Evolutionary conservation across 1,140 invertebrate species (phyloP).

Genomic region (Pseudobourletiella spinata): DNA sequence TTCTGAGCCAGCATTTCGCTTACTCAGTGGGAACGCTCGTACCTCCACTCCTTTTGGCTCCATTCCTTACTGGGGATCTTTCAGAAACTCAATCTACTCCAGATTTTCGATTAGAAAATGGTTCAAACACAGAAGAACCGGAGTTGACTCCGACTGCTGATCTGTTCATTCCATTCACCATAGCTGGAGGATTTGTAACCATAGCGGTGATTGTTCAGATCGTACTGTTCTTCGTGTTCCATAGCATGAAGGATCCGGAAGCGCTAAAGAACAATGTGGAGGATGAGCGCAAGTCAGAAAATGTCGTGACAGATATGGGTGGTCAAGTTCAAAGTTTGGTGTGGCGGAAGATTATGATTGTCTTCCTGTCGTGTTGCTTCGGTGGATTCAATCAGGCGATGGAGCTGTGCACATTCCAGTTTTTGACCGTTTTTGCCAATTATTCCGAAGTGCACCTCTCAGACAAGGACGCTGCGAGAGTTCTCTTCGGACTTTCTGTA

Average conservation of each 20-base stretch:
- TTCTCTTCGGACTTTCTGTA: not conserved
- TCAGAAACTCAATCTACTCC: not conserved
- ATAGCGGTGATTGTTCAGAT: not conserved
- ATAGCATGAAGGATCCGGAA: not conserved
- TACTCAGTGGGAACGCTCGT: not conserved
- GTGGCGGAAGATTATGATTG: not conserved
- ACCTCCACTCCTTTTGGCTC: not conserved
- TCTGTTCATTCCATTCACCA: not conserved
- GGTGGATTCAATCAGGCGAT: not conserved
- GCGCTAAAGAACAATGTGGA: not conserved
- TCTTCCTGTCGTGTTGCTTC: not conserved
- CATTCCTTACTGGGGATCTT: not conserved
- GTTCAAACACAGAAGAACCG: not conserved
- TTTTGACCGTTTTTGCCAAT: not conserved
- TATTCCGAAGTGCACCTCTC: not conserved
- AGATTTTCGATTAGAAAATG: not conserved
- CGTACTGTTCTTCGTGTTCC: not conserved
- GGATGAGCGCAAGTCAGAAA: not conserved
- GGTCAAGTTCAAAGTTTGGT: not conserved
- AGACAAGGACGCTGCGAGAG: not conserved
- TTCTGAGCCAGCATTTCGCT: slow-evolving; percentile 3
- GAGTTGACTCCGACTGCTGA: not conserved
- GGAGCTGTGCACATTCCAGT: not conserved
- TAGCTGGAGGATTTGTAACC: not conserved
- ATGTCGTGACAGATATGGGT: not conserved